Evolutionary conservation across 2,113 vertebrate genomes (phyloP).

Genomic region (Actenoides hombroni): DNA sequence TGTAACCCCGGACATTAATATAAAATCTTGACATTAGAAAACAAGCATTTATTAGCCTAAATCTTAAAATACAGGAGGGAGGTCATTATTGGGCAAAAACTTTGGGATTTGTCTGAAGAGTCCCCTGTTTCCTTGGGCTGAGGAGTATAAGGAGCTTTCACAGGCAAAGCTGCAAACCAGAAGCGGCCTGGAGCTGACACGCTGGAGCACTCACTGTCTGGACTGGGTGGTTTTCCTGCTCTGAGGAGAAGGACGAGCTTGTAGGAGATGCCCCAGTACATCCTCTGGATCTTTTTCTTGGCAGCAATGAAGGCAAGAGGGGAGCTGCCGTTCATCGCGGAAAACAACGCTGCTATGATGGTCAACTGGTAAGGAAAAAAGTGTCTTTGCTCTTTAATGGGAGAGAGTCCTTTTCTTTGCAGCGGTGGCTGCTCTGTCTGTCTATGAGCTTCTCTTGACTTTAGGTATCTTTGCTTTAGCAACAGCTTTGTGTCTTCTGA

Average conservation of each 20-base stretch:
- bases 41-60: conserved; percentile 11
- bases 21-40: neutral
- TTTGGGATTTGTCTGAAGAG: conserved; percentile 46
- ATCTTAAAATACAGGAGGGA: conserved; percentile 14
- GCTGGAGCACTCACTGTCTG: neutral
- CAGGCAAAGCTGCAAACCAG: neutral
- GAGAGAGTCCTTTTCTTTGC: neutral
- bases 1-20: conserved; percentile 51
- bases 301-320: conserved; percentile 80
- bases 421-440: neutral
- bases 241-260: neutral
- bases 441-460: neutral
- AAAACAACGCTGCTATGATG: conserved; percentile 90
- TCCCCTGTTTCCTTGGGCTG: neutral
- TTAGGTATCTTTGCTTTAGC: neutral
- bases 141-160: neutral
- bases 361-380: conserved; percentile 91
- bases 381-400: neutral
- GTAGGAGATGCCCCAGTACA: conserved; percentile 62
- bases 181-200: conserved; percentile 25
- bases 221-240: neutral
- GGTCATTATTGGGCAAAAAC: conserved; percentile 14
- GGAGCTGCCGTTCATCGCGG: conserved; percentile 88
- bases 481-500: neutral
- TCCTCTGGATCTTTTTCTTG: conserved; percentile 85